These are phyloP conservation scores for Plebejus anna DNA, from an alignment of 2,888 invertebrate genomes.

Conservation along the genomic window DNA sequence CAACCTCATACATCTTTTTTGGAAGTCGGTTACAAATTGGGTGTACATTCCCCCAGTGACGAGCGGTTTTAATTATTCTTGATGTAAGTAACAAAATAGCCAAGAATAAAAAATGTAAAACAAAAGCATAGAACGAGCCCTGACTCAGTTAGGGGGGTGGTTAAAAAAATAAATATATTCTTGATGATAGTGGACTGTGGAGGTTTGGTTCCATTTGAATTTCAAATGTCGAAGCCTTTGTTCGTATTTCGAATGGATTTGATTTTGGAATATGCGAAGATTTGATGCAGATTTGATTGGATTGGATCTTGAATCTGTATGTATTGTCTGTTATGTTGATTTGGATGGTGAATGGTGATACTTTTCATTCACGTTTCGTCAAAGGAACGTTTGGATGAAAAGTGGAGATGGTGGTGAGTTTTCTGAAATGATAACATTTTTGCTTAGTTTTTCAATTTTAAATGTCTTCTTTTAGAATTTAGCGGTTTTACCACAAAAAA, in stretches of 20 bases:
- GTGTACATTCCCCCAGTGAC: background rate
- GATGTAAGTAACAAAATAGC: no score
- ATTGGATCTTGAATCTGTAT: background rate
- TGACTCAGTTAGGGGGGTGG: no score
- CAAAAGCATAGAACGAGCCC: no score
- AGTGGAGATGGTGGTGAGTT: background rate
- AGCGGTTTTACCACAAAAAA: no score
- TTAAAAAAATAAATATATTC: background rate
- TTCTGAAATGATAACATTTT: background rate
- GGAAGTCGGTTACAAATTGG: background rate
- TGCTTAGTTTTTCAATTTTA: background rate
- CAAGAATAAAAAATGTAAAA: no score
- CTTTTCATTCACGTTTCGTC: background rate
- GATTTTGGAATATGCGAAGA: constrained; percentile 1
- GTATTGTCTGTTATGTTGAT: background rate
- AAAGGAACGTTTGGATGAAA: background rate
- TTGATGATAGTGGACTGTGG: constrained; percentile 5
- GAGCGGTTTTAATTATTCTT: background rate
- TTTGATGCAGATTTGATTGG: background rate
- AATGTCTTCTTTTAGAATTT: no score
- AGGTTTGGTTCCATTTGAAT: constrained; percentile 17
- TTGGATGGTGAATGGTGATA: background rate
- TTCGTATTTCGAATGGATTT: constrained; percentile 1
- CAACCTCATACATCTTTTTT: background rate
- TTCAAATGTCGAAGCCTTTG: constrained; percentile 11